phyloP scores from a whole-genome alignment of 1,140 invertebrate species.

The Drosophila triauraria region DNA sequence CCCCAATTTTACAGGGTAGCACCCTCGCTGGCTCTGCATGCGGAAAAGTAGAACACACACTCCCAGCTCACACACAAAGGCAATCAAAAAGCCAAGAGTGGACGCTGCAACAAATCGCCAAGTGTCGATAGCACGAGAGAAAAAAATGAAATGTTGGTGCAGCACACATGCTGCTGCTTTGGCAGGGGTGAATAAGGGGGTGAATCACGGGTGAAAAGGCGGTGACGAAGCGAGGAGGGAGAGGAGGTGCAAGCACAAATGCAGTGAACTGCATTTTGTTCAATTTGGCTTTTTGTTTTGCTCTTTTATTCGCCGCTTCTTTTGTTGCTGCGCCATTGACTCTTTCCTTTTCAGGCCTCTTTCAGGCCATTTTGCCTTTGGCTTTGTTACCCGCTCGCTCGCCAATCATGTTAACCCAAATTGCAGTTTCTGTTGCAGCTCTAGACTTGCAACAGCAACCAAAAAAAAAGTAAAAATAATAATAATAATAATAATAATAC shows the following conservation, averaged over 20 bases:
- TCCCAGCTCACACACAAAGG: slow-evolving; percentile 46
- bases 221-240: neutral
- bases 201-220: slow-evolving; percentile 8
- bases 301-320: slow-evolving; percentile 60
- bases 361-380: slow-evolving; percentile 24
- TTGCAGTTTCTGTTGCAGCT: slow-evolving; percentile 64
- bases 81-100: slow-evolving; percentile 62
- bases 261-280: slow-evolving; percentile 61
- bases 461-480: slow-evolving; percentile 1
- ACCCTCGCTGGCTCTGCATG: slow-evolving; percentile 4
- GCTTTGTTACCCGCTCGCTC: slow-evolving; percentile 48
- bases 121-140: slow-evolving; percentile 66
- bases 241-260: slow-evolving; percentile 11
- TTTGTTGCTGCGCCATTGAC: slow-evolving; percentile 68
- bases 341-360: slow-evolving; percentile 54
- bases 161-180: slow-evolving; percentile 1
- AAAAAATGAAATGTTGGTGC: slow-evolving; percentile 61
- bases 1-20: slow-evolving; percentile 27
- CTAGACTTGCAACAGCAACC: slow-evolving; percentile 58
- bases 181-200: neutral
- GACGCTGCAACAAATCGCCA: slow-evolving; percentile 77
- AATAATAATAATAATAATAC: slow-evolving; percentile 2
- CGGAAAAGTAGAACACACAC: slow-evolving; percentile 65
- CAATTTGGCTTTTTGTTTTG: slow-evolving; percentile 72
- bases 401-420: slow-evolving; percentile 80